Evolutionary conservation across 2,888 invertebrate species (phyloP).

Genomic region (Epinotia brunnichana): DNA sequence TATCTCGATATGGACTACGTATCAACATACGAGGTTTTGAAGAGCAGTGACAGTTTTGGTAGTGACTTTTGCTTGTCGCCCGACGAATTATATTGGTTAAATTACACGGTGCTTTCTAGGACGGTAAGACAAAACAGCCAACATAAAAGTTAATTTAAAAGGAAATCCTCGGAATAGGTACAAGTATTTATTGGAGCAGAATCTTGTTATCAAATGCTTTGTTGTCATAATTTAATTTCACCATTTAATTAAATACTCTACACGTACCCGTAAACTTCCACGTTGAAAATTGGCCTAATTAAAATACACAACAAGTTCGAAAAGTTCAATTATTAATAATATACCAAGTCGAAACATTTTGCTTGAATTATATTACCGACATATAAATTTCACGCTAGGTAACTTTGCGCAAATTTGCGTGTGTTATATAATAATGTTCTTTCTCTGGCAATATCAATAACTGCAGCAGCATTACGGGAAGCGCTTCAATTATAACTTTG

Average conservation of each 20-base stretch:
- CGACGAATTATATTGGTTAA: no score
- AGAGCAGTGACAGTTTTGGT: no score
- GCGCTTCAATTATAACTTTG: slow-evolving; percentile 27
- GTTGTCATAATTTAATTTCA: not conserved
- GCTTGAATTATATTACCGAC: slow-evolving; percentile 6
- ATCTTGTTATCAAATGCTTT: not conserved
- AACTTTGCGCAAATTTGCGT: not conserved
- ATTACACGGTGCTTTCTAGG: no score
- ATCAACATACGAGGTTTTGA: no score
- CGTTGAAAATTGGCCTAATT: slow-evolving; percentile 18
- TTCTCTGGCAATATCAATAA: not conserved
- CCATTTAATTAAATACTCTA: not conserved
- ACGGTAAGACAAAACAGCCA: no score
- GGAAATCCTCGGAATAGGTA: no score
- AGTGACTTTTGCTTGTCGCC: no score
- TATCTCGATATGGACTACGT: no score
- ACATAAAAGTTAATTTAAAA: no score
- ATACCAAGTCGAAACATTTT: slow-evolving; percentile 6
- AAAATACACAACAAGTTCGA: slow-evolving; percentile 15
- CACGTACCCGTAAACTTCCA: not conserved
- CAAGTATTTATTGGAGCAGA: no score
- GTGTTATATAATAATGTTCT: slow-evolving; percentile 20
- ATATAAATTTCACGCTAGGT: slow-evolving; percentile 15
- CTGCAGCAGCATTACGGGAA: slow-evolving; percentile 2
- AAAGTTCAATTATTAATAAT: slow-evolving; percentile 27